phyloP scores from a whole-genome alignment of 2,113 vertebrate genomes.

The Neotoma lepida region DNA sequence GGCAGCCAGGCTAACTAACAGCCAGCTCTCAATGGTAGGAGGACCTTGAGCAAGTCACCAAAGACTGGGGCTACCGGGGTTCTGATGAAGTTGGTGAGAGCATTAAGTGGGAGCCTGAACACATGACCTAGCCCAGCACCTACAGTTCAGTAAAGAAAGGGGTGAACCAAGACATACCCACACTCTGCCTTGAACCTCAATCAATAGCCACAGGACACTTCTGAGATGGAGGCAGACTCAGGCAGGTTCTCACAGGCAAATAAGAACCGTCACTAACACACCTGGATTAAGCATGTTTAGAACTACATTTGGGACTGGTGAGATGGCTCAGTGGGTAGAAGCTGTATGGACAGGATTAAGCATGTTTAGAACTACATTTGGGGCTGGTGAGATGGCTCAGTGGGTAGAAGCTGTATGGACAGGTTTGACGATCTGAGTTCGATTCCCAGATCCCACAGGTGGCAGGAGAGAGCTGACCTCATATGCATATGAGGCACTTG shows the following conservation, averaged over 20 bases:
- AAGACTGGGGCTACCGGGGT: not conserved
- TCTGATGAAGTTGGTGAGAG: not conserved
- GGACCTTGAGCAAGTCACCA: not conserved
- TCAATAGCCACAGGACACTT: not conserved
- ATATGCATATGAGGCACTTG: no score
- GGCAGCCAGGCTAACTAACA: not conserved
- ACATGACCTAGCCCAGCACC: not conserved
- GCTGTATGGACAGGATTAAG: not conserved
- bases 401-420: not conserved
- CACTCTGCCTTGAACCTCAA: not conserved
- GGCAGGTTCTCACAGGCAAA: not conserved
- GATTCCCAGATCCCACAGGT: no score
- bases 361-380: not conserved
- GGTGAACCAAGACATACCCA: not conserved
- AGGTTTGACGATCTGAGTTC: not conserved
- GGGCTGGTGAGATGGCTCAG: not conserved
- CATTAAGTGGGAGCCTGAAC: not conserved
- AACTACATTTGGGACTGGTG: not conserved
- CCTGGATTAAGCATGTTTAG: not conserved
- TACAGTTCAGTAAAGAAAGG: not conserved
- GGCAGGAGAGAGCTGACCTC: no score
- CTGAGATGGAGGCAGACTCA: accelerated
- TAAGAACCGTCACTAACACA: accelerated
- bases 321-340: not conserved
- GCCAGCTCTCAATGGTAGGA: not conserved